Base-by-base conservation (phyloP, 2,113 vertebrate genomes). In the Zeus faber region DNA sequence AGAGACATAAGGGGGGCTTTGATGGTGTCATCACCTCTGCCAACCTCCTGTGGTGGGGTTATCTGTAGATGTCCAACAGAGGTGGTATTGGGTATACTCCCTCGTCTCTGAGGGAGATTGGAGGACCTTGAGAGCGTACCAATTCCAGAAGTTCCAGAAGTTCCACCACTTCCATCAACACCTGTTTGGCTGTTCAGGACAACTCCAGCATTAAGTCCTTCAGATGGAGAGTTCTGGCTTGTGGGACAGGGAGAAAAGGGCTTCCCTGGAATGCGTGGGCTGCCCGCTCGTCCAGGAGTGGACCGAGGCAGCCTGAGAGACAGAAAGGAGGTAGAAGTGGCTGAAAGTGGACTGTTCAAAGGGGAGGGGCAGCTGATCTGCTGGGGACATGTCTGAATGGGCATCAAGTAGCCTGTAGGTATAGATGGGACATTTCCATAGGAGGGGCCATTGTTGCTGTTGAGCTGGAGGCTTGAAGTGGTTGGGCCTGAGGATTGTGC, bases 221-320 rank as follows among this genome's bases (percentile, higher is more conserved):
- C n/a, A n/a, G n/a, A n/a, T n/a, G n/a, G n/a, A n/a, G n/a, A n/a
- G n/a, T n/a, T n/a, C n/a, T n/a, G n/a, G n/a, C n/a, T n/a, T n/a
- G n/a, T n/a, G n/a, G n/a, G n/a, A n/a, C n/a, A n/a, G 41, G 95
- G 92, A 11, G 94, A 94, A 78, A 97, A 97, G 37, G 93, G 91
- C 73, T 90, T 92, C 76, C 87, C 89, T 21, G 92, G 85, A 24
- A 85, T 81, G 26, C 92, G 83, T 26, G 94, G 89, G 62, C 93
- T 89, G 20, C 90, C 80, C 58, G 88, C 91, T 54, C 90, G 92
- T n/a, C n/a, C n/a, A n/a, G n/a, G n/a, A n/a, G n/a, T n/a, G n/a
- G n/a, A n/a, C n/a, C n/a, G n/a, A n/a, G n/a, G n/a, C 85, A 91
- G 91, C 84, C 92, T 89, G 1, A 93, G 92, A 5, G 94, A 93